These are phyloP conservation scores for Corvus cornix DNA, from an alignment of 2,113 vertebrate species.

Conservation along the genomic window DNA sequence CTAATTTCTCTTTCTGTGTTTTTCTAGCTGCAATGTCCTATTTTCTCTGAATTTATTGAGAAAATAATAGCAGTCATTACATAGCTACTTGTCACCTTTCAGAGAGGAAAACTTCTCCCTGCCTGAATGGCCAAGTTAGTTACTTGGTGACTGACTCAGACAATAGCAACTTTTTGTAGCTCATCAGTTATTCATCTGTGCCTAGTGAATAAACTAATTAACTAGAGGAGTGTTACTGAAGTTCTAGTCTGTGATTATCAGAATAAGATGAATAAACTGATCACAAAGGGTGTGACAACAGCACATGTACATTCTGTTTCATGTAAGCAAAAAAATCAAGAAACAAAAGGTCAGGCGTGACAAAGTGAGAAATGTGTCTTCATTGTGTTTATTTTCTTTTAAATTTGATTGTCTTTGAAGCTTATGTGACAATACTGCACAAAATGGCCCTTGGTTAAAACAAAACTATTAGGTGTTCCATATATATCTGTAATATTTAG, in stretches of 20 bases:
- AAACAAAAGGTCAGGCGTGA: neutral
- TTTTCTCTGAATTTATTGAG: conserved; percentile 49
- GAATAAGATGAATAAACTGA: neutral
- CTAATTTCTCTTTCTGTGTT: conserved; percentile 55
- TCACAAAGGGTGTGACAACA: neutral
- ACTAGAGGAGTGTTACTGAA: neutral
- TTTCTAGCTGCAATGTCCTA: conserved; percentile 37
- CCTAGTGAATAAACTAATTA: neutral
- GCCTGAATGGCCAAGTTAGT: conserved; percentile 35
- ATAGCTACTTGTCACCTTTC: conserved; percentile 59
- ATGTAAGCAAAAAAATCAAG: neutral
- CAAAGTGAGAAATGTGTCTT: neutral
- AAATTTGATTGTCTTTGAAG: neutral
- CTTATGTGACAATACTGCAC: neutral
- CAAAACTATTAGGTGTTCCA: neutral
- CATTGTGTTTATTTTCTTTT: neutral
- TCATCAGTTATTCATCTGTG: conserved; percentile 7
- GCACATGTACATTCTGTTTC: neutral
- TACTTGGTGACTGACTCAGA: conserved; percentile 15
- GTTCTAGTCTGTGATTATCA: neutral
- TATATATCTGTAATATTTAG: neutral
- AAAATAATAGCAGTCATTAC: conserved; percentile 62
- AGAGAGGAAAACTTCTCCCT: conserved; percentile 28
- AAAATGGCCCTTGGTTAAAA: neutral
- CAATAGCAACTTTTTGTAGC: conserved; percentile 36